Conservation (phyloP, 1,140 invertebrate species). For the Nylanderia fulva region DNA sequence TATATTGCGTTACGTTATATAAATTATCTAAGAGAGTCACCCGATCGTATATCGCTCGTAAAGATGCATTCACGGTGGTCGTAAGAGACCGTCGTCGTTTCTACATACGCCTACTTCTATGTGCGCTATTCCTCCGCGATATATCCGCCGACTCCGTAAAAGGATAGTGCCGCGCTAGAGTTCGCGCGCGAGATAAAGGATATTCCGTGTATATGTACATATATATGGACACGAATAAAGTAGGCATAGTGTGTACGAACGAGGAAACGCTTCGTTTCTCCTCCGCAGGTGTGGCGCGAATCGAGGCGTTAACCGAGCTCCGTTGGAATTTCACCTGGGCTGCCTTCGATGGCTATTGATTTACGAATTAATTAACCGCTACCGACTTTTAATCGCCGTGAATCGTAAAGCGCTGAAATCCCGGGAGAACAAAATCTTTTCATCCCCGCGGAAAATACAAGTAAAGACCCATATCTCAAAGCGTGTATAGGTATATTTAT, state of each 20-base stretch:
- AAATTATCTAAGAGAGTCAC: constrained; percentile 51
- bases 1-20: constrained; percentile 49
- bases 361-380: constrained; percentile 38
- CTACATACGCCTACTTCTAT: constrained; percentile 54
- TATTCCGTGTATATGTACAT: constrained; percentile 40
- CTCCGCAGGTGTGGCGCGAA: constrained; percentile 56
- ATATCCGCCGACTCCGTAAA: constrained; percentile 60
- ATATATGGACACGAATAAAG: constrained; percentile 15
- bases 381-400: constrained; percentile 11
- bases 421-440: constrained; percentile 2
- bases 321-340: constrained; percentile 54
- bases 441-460: background rate
- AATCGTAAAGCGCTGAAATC: background rate
- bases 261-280: constrained; percentile 56
- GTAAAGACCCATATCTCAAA: background rate
- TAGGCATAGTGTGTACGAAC: constrained; percentile 36
- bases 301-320: constrained; percentile 36
- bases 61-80: constrained; percentile 42
- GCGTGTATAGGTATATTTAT: background rate
- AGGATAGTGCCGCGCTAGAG: constrained; percentile 55
- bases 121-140: constrained; percentile 15
- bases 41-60: constrained; percentile 45
- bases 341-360: constrained; percentile 45
- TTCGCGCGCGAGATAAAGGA: constrained; percentile 63
- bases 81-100: constrained; percentile 47